A percentile compares a stretch with the other conserved stretches of the same genome.
These are phyloP conservation scores for Calidris pugnax DNA, from an alignment of 2,113 vertebrate genomes.

Conservation along the genomic window DNA sequence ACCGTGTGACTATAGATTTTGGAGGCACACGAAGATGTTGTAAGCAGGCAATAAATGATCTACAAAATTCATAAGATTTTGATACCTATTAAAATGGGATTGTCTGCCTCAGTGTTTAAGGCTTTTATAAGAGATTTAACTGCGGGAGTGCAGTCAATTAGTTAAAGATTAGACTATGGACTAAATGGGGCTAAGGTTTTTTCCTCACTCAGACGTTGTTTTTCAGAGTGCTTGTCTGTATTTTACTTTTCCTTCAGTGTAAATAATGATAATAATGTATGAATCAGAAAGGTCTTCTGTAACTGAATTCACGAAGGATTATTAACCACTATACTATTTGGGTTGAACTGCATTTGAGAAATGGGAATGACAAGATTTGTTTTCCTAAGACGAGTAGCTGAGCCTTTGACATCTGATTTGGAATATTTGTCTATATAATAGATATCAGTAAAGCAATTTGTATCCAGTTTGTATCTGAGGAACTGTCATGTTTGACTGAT, in stretches of 20 bases:
- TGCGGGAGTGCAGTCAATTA: background rate
- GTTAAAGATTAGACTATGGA: slow-evolving; percentile 3
- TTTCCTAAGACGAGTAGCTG: background rate
- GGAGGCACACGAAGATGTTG: background rate
- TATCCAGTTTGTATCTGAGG: background rate
- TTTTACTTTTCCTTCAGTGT: background rate
- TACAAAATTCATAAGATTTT: background rate
- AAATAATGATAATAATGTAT: background rate
- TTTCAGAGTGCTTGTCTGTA: background rate
- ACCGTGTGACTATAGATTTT: background rate
- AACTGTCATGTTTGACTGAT: background rate
- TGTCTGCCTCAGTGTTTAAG: background rate
- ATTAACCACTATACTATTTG: background rate
- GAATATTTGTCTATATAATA: background rate
- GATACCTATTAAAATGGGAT: slow-evolving; percentile 4
- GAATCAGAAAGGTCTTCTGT: background rate
- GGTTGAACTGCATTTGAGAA: background rate
- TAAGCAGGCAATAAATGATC: background rate
- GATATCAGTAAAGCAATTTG: background rate
- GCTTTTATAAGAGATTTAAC: slow-evolving; percentile 24
- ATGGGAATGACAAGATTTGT: background rate
- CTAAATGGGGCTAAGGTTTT: background rate
- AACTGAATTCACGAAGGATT: background rate
- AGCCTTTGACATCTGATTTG: background rate
- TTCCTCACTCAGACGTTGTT: background rate